Percentiles rank a stretch among this genome's conserved stretches.
phyloP scores from a whole-genome alignment of 2,888 invertebrate genomes.

The Choreutis nemorana region DNA sequence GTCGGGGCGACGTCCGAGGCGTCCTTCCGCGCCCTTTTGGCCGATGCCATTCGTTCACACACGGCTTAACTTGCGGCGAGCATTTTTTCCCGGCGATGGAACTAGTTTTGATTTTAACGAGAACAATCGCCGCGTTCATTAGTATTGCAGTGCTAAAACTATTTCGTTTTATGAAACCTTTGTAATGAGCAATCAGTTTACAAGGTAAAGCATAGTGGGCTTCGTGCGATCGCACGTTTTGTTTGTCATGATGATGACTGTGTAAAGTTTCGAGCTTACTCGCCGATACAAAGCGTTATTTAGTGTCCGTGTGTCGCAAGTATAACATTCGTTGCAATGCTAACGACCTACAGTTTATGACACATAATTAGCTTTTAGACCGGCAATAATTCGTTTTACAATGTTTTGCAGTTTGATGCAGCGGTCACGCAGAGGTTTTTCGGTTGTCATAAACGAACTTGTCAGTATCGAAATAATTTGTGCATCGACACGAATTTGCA shows the following conservation, averaged over 20 bases:
- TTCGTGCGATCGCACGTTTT: not conserved
- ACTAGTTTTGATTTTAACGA: not conserved
- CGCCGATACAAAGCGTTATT: not conserved
- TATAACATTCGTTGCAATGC: constrained; percentile 16
- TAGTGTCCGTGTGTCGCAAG: constrained; percentile 11
- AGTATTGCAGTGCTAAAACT: not conserved
- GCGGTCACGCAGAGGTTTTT: too few relatives aligned
- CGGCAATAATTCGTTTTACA: constrained; percentile 27
- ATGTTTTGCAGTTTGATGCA: constrained; percentile 25
- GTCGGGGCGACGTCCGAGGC: constrained; percentile 36
- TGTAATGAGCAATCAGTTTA: not conserved
- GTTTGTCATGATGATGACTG: too few relatives aligned
- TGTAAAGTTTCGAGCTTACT: not conserved
- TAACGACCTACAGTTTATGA: constrained; percentile 32
- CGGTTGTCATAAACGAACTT: too few relatives aligned
- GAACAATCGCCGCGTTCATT: too few relatives aligned
- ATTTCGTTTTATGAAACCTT: not conserved
- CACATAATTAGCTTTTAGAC: constrained; percentile 31
- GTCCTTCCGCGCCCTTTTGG: constrained; percentile 50
- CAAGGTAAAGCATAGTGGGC: not conserved
- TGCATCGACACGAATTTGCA: constrained; percentile 17
- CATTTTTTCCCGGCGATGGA: constrained; percentile 2
- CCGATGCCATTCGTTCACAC: constrained; percentile 21
- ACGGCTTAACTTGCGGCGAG: constrained; percentile 14
- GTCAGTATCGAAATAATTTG: constrained; percentile 6